Percentiles rank a stretch among this genome's conserved stretches.
phyloP scores from a whole-genome alignment of 2,797 vertebrate genomes.

The Petrocephalus sullivani region DNA sequence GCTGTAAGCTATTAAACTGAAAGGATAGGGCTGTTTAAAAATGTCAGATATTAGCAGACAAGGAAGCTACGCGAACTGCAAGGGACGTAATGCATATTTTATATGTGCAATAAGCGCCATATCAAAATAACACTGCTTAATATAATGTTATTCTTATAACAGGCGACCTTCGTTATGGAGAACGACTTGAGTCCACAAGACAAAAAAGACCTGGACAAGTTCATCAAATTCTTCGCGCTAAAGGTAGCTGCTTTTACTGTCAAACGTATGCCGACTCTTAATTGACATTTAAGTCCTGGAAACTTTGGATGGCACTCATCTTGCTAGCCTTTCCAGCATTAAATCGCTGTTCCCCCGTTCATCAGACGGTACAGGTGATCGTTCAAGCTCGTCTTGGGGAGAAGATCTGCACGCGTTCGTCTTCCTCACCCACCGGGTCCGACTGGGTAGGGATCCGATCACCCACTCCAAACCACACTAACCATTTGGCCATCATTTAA shows the following conservation, averaged over 20 bases:
- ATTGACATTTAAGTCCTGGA: not conserved
- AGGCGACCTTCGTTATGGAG: slow-evolving; percentile 84
- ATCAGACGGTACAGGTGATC: slow-evolving; percentile 94
- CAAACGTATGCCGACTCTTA: not conserved
- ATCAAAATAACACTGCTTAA: not conserved
- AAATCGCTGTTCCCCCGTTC: slow-evolving; percentile 27
- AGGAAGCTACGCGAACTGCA: not conserved
- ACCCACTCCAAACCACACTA: not conserved
- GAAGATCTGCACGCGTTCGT: slow-evolving; percentile 91
- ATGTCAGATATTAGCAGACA: not conserved
- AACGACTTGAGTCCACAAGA: slow-evolving; percentile 93
- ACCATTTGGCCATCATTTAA: not conserved
- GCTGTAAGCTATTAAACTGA: not conserved
- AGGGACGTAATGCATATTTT: not conserved
- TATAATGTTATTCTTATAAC: slow-evolving; percentile 26
- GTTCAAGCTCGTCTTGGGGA: slow-evolving; percentile 96
- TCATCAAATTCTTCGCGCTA: slow-evolving; percentile 97
- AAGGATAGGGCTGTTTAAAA: not conserved
- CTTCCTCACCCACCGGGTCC: slow-evolving; percentile 92
- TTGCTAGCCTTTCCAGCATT: not conserved
- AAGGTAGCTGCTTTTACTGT: slow-evolving; percentile 66
- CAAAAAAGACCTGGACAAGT: slow-evolving; percentile 98
- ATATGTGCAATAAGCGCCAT: not conserved
- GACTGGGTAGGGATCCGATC: slow-evolving; percentile 79
- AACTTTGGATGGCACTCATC: not conserved